Conservation (phyloP, 2,113 vertebrate genomes). For the Clinocottus analis region DNA sequence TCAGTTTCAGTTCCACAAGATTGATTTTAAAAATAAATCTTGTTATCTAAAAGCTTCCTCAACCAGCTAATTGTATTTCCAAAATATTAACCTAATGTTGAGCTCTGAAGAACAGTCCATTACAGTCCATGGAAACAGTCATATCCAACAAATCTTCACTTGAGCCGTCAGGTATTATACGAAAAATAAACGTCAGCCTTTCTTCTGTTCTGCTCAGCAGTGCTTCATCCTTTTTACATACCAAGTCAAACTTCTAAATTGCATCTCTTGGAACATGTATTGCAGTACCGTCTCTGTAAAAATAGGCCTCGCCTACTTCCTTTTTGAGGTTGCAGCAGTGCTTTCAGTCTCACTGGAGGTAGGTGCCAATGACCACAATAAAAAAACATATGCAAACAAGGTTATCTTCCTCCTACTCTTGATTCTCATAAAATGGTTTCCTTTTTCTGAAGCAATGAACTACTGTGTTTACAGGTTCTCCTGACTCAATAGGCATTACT, state of each 20-base stretch:
- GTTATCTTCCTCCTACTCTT: conserved; percentile 33
- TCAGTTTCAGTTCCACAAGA: conserved; percentile 9
- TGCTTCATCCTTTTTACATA: background rate
- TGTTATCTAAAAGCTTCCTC: conserved; percentile 1
- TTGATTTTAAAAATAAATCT: background rate
- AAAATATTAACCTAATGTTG: background rate
- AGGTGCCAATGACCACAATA: conserved; percentile 75
- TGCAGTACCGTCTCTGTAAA: conserved; percentile 22
- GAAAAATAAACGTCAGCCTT: background rate
- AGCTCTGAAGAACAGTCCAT: conserved; percentile 4
- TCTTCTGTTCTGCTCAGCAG: background rate
- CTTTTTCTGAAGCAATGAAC: conserved; percentile 34
- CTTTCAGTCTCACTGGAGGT: conserved; percentile 62
- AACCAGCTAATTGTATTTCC: background rate
- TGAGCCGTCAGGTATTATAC: background rate
- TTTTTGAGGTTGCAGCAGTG: conserved; percentile 47
- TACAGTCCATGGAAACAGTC: conserved; percentile 9
- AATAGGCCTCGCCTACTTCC: conserved; percentile 72
- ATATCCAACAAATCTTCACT: background rate
- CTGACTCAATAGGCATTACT: background rate
- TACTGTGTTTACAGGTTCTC: background rate
- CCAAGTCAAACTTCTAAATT: conserved; percentile 12
- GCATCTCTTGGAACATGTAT: conserved; percentile 23
- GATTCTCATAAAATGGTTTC: conserved; percentile 62
- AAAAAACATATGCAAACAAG: conserved; percentile 65